These are phyloP conservation scores for Vidua chalybeata DNA, from an alignment of 2,113 vertebrate species.

Conservation along the genomic window DNA sequence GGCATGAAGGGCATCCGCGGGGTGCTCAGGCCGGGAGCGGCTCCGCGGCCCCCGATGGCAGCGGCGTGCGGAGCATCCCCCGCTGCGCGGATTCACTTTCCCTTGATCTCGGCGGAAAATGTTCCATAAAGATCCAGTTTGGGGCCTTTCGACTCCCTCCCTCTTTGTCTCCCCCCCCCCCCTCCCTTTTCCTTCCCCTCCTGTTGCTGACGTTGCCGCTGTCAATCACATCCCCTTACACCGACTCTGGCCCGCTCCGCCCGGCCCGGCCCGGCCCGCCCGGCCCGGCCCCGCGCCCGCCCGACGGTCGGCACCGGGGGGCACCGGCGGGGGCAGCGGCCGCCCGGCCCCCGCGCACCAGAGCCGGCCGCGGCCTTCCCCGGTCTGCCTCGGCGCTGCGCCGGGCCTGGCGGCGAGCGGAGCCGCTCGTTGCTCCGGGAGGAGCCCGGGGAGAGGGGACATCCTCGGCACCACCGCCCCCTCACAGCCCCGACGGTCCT, in stretches of 20 bases:
- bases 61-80: slow-evolving; percentile 48
- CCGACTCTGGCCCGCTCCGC: slow-evolving; percentile 2
- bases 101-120: slow-evolving; percentile 73
- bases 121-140: slow-evolving; percentile 72
- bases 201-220: slow-evolving; percentile 70
- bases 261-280: neutral
- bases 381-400: neutral
- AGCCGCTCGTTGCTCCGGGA: neutral
- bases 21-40: slow-evolving; percentile 32
- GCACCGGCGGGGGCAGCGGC: too few relatives aligned
- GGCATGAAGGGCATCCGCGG: slow-evolving; percentile 55
- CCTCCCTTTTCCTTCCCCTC: slow-evolving; percentile 62
- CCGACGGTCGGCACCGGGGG: too few relatives aligned
- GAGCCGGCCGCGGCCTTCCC: neutral
- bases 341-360: neutral
- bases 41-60: slow-evolving; percentile 42
- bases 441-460: neutral
- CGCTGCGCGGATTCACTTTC: slow-evolving; percentile 61
- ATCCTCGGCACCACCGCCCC: neutral
- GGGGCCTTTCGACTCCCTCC: slow-evolving; percentile 71
- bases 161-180: slow-evolving; percentile 43
- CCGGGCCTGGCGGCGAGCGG: neutral
- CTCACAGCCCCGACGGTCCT: neutral
- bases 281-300: neutral
- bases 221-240: slow-evolving; percentile 60